A percentile compares a stretch with the other conserved stretches of the same genome.
phyloP scores from a whole-genome alignment of 2,797 vertebrate species.

The Eulemur mongoz region DNA sequence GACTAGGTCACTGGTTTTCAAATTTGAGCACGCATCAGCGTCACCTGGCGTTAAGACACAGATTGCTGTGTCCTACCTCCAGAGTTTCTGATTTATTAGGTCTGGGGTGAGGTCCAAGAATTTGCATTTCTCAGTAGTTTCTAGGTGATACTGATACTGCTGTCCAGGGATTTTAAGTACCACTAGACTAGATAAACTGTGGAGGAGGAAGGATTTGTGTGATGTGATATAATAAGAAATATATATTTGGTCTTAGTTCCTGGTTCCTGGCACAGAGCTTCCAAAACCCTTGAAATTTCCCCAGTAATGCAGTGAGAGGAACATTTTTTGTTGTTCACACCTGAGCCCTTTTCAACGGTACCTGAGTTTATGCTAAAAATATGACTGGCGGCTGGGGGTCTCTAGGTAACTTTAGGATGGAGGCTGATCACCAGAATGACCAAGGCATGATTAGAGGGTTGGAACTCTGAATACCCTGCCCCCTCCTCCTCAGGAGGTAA shows the following conservation, averaged over 20 bases:
- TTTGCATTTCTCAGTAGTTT: background rate
- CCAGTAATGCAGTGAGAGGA: background rate
- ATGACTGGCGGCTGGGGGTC: background rate
- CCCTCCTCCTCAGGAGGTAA: background rate
- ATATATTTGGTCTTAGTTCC: background rate
- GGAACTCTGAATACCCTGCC: background rate
- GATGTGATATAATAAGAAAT: background rate
- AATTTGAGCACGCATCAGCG: background rate
- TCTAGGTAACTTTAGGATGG: background rate
- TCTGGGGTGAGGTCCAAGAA: background rate
- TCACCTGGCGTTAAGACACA: background rate
- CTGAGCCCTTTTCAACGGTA: background rate
- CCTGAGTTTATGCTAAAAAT: background rate
- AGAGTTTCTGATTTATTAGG: background rate
- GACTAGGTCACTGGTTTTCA: background rate
- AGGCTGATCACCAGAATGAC: background rate
- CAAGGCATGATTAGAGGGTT: background rate
- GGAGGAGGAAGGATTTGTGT: background rate
- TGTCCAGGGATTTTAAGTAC: background rate
- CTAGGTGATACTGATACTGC: background rate
- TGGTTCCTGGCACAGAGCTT: background rate
- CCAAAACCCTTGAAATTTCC: background rate
- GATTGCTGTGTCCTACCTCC: fast-evolving
- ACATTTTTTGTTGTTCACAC: background rate
- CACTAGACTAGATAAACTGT: background rate